Evolutionary conservation across 2,797 vertebrate genomes (phyloP).

Genomic region (Orestias chungarensis): DNA sequence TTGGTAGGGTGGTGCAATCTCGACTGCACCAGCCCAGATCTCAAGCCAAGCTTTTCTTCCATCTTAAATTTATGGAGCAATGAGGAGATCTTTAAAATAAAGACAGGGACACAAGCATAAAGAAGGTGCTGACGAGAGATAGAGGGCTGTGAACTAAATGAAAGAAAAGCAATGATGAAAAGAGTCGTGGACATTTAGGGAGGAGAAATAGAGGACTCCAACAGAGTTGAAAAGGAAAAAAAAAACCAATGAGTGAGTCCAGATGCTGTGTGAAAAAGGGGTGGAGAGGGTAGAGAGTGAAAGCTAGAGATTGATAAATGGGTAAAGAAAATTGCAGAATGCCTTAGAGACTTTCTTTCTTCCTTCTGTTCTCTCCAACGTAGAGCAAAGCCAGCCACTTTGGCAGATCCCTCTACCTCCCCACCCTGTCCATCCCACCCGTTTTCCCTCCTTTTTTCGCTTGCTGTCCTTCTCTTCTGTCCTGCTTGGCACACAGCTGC

Average conservation of each 20-base stretch:
- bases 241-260: conserved; percentile 57
- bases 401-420: conserved; percentile 63
- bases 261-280: conserved; percentile 65
- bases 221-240: conserved; percentile 40
- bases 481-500: conserved; percentile 68
- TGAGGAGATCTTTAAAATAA: conserved; percentile 51
- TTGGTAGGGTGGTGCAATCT: conserved; percentile 64
- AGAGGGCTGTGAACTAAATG: conserved; percentile 51
- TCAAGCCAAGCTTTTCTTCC: conserved; percentile 53
- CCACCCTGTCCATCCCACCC: conserved; percentile 63
- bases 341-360: conserved; percentile 63
- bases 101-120: conserved; percentile 53
- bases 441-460: conserved; percentile 63
- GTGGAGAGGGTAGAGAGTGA: conserved; percentile 29
- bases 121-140: conserved; percentile 60
- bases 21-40: conserved; percentile 59
- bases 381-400: conserved; percentile 64
- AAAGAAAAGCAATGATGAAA: conserved; percentile 43
- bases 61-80: conserved; percentile 45
- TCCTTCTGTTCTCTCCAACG: conserved; percentile 59
- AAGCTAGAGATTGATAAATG: conserved; percentile 68
- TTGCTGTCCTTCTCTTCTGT: conserved; percentile 58
- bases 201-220: conserved; percentile 48
- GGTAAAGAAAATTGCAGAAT: conserved; percentile 54
- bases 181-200: conserved; percentile 49